phyloP scores from a whole-genome alignment of 2,113 vertebrate genomes.

The Rhodinocichla rosea region DNA sequence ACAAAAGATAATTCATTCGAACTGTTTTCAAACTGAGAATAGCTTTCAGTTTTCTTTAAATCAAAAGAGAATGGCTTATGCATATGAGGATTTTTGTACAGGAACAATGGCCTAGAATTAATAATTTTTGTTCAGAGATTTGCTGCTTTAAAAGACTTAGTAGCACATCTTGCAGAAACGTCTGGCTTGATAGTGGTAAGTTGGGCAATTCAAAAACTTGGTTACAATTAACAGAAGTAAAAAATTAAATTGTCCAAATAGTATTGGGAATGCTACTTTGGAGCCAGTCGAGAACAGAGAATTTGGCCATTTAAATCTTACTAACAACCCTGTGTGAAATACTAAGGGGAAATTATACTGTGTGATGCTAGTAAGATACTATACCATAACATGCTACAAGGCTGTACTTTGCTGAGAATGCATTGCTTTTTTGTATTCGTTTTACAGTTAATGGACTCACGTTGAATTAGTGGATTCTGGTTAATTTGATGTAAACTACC shows the following conservation, averaged over 20 bases:
- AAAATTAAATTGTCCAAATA: not conserved
- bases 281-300: not conserved
- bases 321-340: not conserved
- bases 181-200: not conserved
- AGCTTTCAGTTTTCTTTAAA: constrained; percentile 29
- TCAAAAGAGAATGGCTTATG: constrained; percentile 24
- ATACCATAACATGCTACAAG: not conserved
- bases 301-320: not conserved
- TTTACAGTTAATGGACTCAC: not conserved
- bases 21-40: not conserved
- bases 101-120: not conserved
- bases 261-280: not conserved
- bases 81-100: not conserved
- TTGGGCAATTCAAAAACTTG: not conserved
- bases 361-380: not conserved
- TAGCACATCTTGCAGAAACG: not conserved
- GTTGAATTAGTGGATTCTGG: not conserved
- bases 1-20: not conserved
- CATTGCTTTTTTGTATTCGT: not conserved
- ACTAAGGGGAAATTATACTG: not conserved
- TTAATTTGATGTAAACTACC: not conserved
- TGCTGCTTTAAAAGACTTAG: not conserved
- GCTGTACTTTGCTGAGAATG: not conserved
- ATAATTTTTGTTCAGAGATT: not conserved
- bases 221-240: not conserved